Base-by-base conservation (phyloP, 2,797 vertebrate genomes). In the Tapera naevia region DNA sequence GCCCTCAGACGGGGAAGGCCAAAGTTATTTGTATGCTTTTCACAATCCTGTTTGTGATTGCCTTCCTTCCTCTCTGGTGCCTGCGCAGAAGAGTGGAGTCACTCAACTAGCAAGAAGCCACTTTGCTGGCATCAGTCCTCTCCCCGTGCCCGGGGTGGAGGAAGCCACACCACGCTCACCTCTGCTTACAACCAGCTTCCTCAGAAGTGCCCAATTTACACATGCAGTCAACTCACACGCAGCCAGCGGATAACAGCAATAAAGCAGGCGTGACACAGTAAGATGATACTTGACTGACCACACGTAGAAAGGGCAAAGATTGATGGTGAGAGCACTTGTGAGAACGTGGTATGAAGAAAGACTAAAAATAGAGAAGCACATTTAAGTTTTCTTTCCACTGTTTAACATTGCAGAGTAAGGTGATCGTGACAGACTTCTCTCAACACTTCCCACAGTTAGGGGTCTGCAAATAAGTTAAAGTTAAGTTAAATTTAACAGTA, bases 331-430 rank as follows among this genome's bases (percentile, higher is more conserved):
- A 92, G 87, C 79, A 48, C 80, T 76, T 3, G 0, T 53, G 76
- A 91, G 89, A 93, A 81, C 41, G 11, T 3, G 80, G 54, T 28
- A 96, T 84, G 80, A 91, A 73, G 66, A 73, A 86, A 73, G 78
- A 46, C 89, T 96, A 95, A 93, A 92, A 94, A 96, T 94, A 96
- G 93, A 80, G 64, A 84, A 67, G 75, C 41, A 50, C 10, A 11
- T 51, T 27, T 57, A 88, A 74, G 67, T 62, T 89, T 88, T 79
- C 48, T 92, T 95, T 94, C 81, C 87, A 73, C 79, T 62, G 72
- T 70, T 93, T 43, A 91, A 53, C 39, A 33, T 0, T 62, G 60
- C 60, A 69, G 73, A 84, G 66, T 57, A 81, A 88, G 33, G 70
- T 3, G 64, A 86, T 54, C 27, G 0, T 9, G 27, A 86, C 14